These are phyloP conservation scores for Cygnus olor DNA, from an alignment of 2,797 vertebrate genomes.

Conservation along the genomic window DNA sequence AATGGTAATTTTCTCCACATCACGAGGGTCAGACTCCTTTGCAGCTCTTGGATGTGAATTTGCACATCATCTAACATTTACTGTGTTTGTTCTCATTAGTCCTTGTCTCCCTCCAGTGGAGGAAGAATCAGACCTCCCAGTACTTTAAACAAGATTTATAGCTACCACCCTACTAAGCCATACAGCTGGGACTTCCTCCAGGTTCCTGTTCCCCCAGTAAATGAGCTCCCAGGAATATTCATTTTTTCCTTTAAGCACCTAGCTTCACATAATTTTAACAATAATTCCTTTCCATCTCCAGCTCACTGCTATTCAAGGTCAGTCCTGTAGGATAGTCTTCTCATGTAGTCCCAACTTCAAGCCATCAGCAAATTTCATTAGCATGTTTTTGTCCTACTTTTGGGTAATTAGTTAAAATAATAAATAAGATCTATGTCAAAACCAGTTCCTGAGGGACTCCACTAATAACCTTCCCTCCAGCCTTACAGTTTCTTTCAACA, in stretches of 20 bases:
- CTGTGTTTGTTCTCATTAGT: not conserved
- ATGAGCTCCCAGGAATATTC: not conserved
- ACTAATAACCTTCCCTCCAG: conserved; percentile 24
- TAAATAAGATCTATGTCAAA: conserved; percentile 25
- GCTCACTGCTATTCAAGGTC: not conserved
- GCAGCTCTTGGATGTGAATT: not conserved
- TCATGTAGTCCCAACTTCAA: not conserved
- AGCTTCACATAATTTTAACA: not conserved
- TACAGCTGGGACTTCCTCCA: not conserved
- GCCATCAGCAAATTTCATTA: conserved; percentile 12
- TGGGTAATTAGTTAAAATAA: conserved; percentile 19
- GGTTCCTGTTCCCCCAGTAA: not conserved
- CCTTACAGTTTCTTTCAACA: not conserved
- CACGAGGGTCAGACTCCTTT: not conserved
- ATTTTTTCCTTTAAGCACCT: not conserved
- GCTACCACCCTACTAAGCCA: not conserved
- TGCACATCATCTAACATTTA: not conserved
- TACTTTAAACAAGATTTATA: not conserved
- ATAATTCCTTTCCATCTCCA: not conserved
- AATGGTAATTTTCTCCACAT: not conserved
- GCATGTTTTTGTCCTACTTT: not conserved
- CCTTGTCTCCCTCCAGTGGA: conserved; percentile 55
- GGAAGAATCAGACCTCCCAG: not conserved
- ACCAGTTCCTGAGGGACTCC: not conserved
- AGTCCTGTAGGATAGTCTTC: not conserved